Conservation (phyloP, 2,888 invertebrate genomes). For the Archips xylosteana region DNA sequence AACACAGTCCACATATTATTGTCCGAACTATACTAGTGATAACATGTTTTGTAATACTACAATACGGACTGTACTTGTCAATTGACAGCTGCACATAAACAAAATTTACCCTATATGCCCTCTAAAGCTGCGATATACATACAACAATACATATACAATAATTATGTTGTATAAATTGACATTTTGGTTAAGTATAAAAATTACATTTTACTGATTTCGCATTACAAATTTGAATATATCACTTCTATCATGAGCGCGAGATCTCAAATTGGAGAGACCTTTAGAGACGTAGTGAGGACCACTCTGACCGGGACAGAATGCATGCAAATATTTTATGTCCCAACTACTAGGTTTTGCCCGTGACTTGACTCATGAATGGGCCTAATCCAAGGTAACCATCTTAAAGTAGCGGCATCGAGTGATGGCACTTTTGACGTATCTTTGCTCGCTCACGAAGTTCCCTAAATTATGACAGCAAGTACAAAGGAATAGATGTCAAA, state of each 20-base stretch:
- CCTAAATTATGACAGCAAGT: too few relatives aligned
- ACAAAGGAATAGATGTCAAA: too few relatives aligned
- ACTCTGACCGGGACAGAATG: not conserved
- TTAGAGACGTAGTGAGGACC: not conserved
- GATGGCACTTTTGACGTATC: too few relatives aligned
- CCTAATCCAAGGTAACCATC: too few relatives aligned
- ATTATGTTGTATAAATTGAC: conserved; percentile 4
- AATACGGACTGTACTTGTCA: not conserved
- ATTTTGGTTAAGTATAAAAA: not conserved
- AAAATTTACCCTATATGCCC: not conserved
- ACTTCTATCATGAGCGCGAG: not conserved
- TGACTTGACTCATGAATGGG: too few relatives aligned
- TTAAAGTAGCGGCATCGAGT: too few relatives aligned
- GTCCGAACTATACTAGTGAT: conserved; percentile 1
- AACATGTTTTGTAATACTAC: not conserved
- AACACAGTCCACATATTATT: conserved; percentile 3
- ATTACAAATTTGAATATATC: not conserved
- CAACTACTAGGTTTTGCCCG: too few relatives aligned
- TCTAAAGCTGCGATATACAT: not conserved
- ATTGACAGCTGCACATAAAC: conserved; percentile 9
- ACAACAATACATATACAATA: not conserved
- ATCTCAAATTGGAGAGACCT: not conserved
- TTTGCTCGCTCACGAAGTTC: too few relatives aligned
- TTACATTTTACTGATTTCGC: not conserved
- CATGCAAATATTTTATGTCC: too few relatives aligned